Evolutionary conservation across 2,888 invertebrate species (phyloP).

Genomic region (Glyphotaelius pellucidus): DNA sequence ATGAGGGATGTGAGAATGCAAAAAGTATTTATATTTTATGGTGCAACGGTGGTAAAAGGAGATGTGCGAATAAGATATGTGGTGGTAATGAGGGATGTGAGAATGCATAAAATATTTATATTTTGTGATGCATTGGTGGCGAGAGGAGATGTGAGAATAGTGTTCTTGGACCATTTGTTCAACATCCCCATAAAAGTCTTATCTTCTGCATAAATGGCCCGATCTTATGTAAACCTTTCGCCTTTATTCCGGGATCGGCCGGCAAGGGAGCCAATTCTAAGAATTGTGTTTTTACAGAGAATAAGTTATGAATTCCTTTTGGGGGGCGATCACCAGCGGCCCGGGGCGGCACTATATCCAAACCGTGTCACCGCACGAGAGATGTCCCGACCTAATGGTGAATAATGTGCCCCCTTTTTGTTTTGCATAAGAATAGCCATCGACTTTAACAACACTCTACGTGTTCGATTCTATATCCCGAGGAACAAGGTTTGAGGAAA

Average conservation of each 20-base stretch:
- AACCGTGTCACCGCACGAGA: constrained; percentile 40
- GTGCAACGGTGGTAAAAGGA: too few relatives aligned
- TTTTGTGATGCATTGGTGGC: background rate
- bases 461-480: constrained; percentile 2
- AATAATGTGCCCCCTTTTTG: constrained; percentile 59
- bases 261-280: constrained; percentile 54
- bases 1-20: too few relatives aligned
- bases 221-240: constrained; percentile 65
- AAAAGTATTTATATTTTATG: too few relatives aligned
- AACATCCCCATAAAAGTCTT: constrained; percentile 44
- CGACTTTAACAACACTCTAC: constrained; percentile 6
- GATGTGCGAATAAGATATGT: too few relatives aligned
- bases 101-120: too few relatives aligned
- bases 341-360: constrained; percentile 43
- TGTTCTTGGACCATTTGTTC: constrained; percentile 36
- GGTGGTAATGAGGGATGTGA: too few relatives aligned
- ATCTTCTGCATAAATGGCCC: constrained; percentile 64
- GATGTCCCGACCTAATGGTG: constrained; percentile 55
- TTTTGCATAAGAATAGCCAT: constrained; percentile 43
- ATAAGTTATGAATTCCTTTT: constrained; percentile 64
- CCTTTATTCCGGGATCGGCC: constrained; percentile 59
- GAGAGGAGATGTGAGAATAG: background rate
- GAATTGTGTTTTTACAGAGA: constrained; percentile 64
- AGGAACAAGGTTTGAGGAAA: background rate
- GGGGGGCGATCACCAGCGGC: constrained; percentile 42